Conservation (phyloP, 1,140 invertebrate genomes). For the Drosophila virilis region DNA sequence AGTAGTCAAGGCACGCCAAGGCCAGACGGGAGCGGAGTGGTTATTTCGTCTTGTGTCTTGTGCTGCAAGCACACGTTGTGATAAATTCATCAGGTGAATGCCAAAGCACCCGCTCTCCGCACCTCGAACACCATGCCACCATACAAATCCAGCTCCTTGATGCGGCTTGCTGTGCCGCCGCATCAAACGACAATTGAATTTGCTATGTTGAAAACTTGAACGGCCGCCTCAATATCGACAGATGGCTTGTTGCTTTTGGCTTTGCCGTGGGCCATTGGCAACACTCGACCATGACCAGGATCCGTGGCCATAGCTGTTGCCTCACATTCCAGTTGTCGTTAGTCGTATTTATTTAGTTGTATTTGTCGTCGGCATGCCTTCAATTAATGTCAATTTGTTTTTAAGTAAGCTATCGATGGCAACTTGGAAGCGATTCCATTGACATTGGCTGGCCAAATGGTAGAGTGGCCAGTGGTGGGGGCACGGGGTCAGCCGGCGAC, state of each 20-base stretch:
- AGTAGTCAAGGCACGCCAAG: constrained; percentile 38
- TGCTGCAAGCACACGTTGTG: constrained; percentile 65
- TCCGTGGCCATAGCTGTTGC: constrained; percentile 13
- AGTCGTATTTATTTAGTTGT: constrained; percentile 76
- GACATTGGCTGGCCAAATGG: background rate
- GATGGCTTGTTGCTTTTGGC: constrained; percentile 34
- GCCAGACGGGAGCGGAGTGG: background rate
- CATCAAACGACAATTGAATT: constrained; percentile 83
- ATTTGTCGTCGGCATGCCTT: constrained; percentile 78
- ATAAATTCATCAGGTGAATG: constrained; percentile 84
- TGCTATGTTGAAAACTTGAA: constrained; percentile 78
- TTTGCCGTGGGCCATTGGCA: background rate
- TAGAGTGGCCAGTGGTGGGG: background rate
- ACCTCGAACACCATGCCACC: background rate
- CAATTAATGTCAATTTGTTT: constrained; percentile 83
- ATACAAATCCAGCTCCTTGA: constrained; percentile 39
- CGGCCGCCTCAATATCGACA: constrained; percentile 58
- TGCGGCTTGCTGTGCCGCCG: constrained; percentile 59
- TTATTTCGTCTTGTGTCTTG: constrained; percentile 26
- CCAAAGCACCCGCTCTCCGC: constrained; percentile 49
- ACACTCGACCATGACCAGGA: constrained; percentile 27
- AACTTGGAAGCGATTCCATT: constrained; percentile 18
- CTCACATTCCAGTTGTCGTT: constrained; percentile 69
- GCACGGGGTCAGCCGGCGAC: background rate
- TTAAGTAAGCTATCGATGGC: constrained; percentile 81